Evolutionary conservation across 2,888 invertebrate genomes (phyloP).

Genomic region (Lumbricus terrestris): DNA sequence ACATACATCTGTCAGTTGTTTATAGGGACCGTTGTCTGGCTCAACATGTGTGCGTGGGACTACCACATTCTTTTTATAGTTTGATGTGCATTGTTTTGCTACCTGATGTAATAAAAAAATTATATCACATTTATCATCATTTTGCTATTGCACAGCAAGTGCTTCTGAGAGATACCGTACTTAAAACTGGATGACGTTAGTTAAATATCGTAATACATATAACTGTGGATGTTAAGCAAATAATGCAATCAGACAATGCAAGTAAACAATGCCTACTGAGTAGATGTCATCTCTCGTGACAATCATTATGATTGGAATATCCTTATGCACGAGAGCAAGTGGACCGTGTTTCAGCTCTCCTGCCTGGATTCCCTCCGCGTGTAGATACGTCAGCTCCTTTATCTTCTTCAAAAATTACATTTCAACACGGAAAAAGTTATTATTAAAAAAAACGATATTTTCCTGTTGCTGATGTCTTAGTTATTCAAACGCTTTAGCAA

Average conservation of each 20-base stretch:
- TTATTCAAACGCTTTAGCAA: not conserved
- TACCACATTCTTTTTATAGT: too few relatives aligned
- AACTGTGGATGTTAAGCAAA: not conserved
- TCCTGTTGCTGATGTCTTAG: not conserved
- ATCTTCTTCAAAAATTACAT: constrained; percentile 73
- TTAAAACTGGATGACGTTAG: too few relatives aligned
- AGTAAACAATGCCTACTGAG: too few relatives aligned
- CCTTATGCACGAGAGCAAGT: constrained; percentile 90
- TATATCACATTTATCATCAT: too few relatives aligned
- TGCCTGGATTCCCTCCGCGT: constrained; percentile 86
- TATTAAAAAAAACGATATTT: not conserved
- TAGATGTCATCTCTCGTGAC: constrained; percentile 94
- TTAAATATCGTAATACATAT: not conserved
- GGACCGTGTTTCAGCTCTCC: constrained; percentile 99
- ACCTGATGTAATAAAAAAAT: too few relatives aligned
- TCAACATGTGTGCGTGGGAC: too few relatives aligned
- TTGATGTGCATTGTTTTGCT: too few relatives aligned
- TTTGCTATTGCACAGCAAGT: too few relatives aligned
- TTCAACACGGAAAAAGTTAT: not conserved
- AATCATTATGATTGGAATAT: constrained; percentile 98
- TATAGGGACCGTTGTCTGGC: too few relatives aligned
- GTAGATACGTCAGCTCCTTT: constrained; percentile 99
- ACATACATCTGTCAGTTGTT: too few relatives aligned
- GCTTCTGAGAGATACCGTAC: too few relatives aligned
- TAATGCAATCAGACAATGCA: too few relatives aligned